Evolutionary conservation across 2,888 invertebrate species (phyloP).

Genomic region (Spisula subtruncata): DNA sequence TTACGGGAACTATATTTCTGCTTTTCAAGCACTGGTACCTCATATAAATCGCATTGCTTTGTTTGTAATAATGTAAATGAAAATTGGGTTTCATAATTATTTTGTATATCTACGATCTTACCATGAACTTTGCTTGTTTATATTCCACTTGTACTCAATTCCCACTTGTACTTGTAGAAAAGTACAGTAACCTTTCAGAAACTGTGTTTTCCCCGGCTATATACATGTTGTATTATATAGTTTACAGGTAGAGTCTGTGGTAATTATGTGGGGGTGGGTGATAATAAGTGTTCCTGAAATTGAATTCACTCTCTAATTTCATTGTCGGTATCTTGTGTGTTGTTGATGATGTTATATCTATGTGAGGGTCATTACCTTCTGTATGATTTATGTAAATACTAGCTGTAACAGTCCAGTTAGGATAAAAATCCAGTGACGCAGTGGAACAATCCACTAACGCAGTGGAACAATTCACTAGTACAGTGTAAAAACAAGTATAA

Average conservation of each 20-base stretch:
- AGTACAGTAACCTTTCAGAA: not conserved
- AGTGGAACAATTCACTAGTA: too few species aligned
- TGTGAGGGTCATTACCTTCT: not conserved
- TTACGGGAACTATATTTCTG: too few species aligned
- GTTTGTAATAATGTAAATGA: too few species aligned
- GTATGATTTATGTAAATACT: slow-evolving; percentile 9
- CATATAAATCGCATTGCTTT: too few species aligned
- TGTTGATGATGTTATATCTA: not conserved
- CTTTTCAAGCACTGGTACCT: too few species aligned
- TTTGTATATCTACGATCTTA: not conserved
- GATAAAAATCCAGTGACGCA: too few species aligned
- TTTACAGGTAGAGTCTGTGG: not conserved
- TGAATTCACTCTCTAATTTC: not conserved
- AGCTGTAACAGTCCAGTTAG: too few species aligned
- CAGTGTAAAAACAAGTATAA: too few species aligned
- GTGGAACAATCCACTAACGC: too few species aligned
- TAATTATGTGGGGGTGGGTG: slow-evolving; percentile 9
- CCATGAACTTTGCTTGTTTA: too few species aligned
- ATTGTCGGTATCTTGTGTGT: too few species aligned
- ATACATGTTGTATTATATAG: not conserved
- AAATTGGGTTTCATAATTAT: not conserved
- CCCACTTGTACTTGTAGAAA: not conserved
- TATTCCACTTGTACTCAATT: too few species aligned
- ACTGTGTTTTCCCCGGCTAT: not conserved
- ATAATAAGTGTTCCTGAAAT: not conserved